Evolutionary conservation across 2,113 vertebrate genomes (phyloP).

Genomic region (Calypte anna): DNA sequence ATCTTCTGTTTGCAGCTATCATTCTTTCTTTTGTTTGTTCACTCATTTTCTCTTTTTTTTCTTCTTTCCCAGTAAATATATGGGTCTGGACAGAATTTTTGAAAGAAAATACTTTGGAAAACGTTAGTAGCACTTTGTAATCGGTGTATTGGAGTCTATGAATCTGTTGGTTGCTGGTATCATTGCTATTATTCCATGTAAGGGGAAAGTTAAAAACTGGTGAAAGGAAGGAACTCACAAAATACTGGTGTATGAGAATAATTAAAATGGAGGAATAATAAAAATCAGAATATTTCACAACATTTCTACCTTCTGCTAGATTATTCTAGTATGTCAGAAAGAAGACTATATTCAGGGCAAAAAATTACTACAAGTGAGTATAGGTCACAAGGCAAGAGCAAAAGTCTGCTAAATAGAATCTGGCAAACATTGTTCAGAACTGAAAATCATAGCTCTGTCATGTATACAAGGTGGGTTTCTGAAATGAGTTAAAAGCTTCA

Average conservation of each 20-base stretch:
- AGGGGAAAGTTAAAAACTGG: not conserved
- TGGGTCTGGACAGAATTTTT: not conserved
- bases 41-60: not conserved
- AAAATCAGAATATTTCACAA: not conserved
- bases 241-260: not conserved
- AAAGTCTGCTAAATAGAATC: not conserved
- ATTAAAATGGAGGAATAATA: conserved; percentile 27
- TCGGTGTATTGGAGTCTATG: not conserved
- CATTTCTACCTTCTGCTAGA: conserved; percentile 10
- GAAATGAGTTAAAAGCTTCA: not conserved
- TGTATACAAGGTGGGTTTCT: not conserved
- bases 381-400: not conserved
- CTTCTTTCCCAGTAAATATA: conserved; percentile 9
- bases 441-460: not conserved
- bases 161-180: not conserved
- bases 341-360: not conserved
- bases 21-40: conserved; percentile 53
- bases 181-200: not conserved
- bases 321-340: conserved; percentile 1
- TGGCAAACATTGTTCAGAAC: not conserved
- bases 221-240: not conserved
- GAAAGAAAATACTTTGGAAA: conserved; percentile 2
- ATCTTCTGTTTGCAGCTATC: conserved; percentile 38
- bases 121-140: not conserved
- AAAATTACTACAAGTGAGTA: not conserved